Percentiles rank a stretch among this genome's conserved stretches.
Evolutionary conservation across 2,113 vertebrate genomes (phyloP).

Genomic region (Amblyopsis rosae): DNA sequence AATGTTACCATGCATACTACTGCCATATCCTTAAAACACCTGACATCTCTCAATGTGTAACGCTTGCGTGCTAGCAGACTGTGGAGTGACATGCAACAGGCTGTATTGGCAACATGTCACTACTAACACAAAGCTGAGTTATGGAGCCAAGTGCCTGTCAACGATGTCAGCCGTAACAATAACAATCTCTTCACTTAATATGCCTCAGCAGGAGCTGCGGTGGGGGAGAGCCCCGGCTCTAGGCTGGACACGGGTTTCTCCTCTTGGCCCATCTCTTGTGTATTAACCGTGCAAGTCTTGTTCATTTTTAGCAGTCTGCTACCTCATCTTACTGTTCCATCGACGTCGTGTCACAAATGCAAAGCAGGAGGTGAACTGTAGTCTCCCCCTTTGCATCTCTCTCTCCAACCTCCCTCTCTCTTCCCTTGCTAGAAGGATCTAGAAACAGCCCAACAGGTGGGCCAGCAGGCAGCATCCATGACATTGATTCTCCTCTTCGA

Average conservation of each 20-base stretch:
- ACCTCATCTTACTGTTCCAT: neutral
- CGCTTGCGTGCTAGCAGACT: too few species aligned
- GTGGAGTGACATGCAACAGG: neutral
- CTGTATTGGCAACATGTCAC: neutral
- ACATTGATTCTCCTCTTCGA: too few species aligned
- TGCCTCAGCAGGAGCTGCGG: neutral
- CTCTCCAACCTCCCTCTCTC: neutral
- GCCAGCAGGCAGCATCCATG: neutral
- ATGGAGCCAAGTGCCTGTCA: conserved; percentile 33
- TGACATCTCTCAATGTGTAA: too few species aligned
- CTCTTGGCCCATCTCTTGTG: too few species aligned
- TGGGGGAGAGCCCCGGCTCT: too few species aligned
- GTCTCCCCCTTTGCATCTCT: neutral
- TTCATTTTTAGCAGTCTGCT: neutral
- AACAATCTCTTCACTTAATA: neutral
- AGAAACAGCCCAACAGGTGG: neutral
- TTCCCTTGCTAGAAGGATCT: neutral
- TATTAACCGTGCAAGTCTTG: too few species aligned
- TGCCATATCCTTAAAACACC: too few species aligned
- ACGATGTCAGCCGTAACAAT: neutral
- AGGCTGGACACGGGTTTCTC: too few species aligned
- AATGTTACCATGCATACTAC: too few species aligned
- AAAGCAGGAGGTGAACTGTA: neutral
- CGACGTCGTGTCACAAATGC: neutral
- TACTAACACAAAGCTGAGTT: neutral